Evolutionary conservation across 2,113 vertebrate species (phyloP), one percentile per base, ranked within the genome.

Genomic region (Chionodraco myersi): DNA sequence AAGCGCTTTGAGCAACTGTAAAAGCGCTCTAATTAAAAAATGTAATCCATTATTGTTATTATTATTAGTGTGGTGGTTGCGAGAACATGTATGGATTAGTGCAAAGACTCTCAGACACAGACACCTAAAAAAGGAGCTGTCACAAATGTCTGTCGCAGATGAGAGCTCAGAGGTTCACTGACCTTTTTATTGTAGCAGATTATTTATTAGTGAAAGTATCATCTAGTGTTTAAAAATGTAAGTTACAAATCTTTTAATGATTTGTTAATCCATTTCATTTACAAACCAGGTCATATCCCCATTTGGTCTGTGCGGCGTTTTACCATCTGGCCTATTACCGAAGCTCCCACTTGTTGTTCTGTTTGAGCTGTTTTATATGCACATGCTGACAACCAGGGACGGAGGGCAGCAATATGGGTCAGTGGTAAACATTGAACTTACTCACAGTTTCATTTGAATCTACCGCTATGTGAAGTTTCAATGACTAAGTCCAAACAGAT

Each of bases 211-310:
- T 48, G 10, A 59, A 49, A 63, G 23, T 47, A 11, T 64, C 52
- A 75, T 58, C 23, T 3, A 16, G 34, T 58, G 16, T 74, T 79
- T 76, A 56, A 12, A 51, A 51, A 51, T 73, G 65, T 63, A 59
- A 14, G 62, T 60, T 13, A 51, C n/a, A 86, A 75, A 72, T 26
- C 9, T 52, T 53, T 16, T 60, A 74, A 75, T 61, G 64, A 47
- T 62, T 30, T n/a, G 30, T 64, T 65, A 78, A 78, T 80, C 69
- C 58, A 48, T 62, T 23, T 54, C 26, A 30, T 72, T 77, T 65
- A 75, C 53, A 88, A 86, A 86, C 15, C 70, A 82, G 83, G 76
- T 86, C 66, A 75, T 70, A 69, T 64, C 68, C 61, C 79, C n/a
- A 26, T 79, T 67, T 68, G 47, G 67, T 67, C 57, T 72, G 68